A percentile compares a stretch with the other conserved stretches of the same genome.
These are phyloP conservation scores for Phalloptychus januarius DNA, from an alignment of 2,797 vertebrate genomes.

Conservation along the genomic window DNA sequence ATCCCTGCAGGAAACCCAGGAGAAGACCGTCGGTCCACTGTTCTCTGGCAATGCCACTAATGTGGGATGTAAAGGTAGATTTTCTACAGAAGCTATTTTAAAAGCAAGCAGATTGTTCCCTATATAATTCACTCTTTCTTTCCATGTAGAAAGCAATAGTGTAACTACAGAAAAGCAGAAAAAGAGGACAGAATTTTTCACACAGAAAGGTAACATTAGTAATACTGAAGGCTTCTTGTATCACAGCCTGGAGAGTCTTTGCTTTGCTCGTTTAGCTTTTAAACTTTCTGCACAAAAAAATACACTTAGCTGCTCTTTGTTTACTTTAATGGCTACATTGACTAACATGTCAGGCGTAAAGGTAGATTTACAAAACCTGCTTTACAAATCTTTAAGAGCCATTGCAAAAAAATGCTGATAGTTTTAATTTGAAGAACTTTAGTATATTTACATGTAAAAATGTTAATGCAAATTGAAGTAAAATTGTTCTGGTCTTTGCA, in stretches of 20 bases:
- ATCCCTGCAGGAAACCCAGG: slow-evolving; percentile 74
- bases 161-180: slow-evolving; percentile 90
- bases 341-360: too few relatives aligned
- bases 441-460: not conserved
- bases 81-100: not conserved
- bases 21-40: slow-evolving; percentile 78
- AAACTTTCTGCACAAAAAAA: not conserved
- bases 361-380: not conserved
- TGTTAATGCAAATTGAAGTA: not conserved
- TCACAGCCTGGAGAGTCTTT: slow-evolving; percentile 45
- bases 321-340: not conserved
- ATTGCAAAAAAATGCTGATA: not conserved
- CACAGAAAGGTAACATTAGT: slow-evolving; percentile 85
- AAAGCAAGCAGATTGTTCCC: not conserved
- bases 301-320: not conserved
- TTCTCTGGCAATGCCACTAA: slow-evolving; percentile 38
- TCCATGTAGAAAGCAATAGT: slow-evolving; percentile 85
- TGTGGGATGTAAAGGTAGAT: slow-evolving; percentile 73
- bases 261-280: slow-evolving; percentile 40
- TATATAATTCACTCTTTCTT: slow-evolving; percentile 69
- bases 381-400: not conserved
- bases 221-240: not conserved
- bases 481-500: not conserved
- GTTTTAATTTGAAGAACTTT: not conserved
- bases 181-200: slow-evolving; percentile 95